phyloP scores from a whole-genome alignment of 1,140 invertebrate genomes.

The Psix sp. region DNA sequence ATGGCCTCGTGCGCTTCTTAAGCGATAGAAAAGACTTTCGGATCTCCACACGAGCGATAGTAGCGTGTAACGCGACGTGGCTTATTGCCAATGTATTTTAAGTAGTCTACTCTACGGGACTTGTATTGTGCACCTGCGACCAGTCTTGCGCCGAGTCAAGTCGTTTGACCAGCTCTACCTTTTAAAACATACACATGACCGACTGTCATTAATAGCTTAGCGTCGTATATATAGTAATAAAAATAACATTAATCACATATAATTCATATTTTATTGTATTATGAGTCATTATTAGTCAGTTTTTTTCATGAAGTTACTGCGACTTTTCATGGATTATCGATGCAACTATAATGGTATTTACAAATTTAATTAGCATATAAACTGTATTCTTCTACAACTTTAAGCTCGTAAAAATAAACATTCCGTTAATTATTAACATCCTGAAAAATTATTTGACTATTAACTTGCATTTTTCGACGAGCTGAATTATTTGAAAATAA shows the following conservation, averaged over 20 bases:
- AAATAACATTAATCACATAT: slow-evolving; percentile 12
- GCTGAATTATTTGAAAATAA: too few relatives aligned
- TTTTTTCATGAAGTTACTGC: too few relatives aligned
- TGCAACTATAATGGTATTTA: too few relatives aligned
- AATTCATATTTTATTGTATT: slow-evolving; percentile 3
- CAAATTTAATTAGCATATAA: too few relatives aligned
- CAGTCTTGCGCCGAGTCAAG: slow-evolving; percentile 35
- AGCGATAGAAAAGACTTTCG: slow-evolving; percentile 62
- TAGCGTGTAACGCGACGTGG: slow-evolving; percentile 70
- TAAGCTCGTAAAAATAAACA: too few relatives aligned
- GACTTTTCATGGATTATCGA: too few relatives aligned
- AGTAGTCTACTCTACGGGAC: slow-evolving; percentile 71
- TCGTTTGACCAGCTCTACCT: slow-evolving; percentile 49
- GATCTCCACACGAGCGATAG: slow-evolving; percentile 41
- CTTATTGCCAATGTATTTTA: slow-evolving; percentile 76
- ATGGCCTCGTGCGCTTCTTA: slow-evolving; percentile 49
- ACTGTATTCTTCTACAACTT: too few relatives aligned
- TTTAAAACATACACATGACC: slow-evolving; percentile 25
- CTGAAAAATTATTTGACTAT: too few relatives aligned
- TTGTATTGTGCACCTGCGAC: slow-evolving; percentile 61
- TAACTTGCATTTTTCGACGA: too few relatives aligned
- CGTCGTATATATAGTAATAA: slow-evolving; percentile 29
- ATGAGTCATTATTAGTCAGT: too few relatives aligned
- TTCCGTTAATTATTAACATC: too few relatives aligned
- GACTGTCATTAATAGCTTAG: slow-evolving; percentile 38